phyloP scores from a whole-genome alignment of 1,140 invertebrate species.

The Drosophila gunungcola region DNA sequence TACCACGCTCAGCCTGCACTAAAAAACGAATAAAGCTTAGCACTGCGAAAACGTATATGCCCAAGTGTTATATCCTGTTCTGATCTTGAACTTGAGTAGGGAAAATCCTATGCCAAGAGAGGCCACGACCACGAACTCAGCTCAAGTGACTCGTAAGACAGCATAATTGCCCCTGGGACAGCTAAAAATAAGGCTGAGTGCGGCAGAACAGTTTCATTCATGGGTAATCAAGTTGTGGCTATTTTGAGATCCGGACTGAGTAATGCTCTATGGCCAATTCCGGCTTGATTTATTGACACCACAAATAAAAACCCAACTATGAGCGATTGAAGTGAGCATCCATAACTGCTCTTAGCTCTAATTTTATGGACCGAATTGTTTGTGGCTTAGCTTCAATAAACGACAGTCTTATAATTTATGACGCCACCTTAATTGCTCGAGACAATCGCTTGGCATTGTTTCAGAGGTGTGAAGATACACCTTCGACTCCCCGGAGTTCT shows the following conservation, averaged over 20 bases:
- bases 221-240: constrained; percentile 7
- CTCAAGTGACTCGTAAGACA: constrained; percentile 64
- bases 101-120: constrained; percentile 51
- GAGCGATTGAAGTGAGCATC: constrained; percentile 69
- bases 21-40: constrained; percentile 48
- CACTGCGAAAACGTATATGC: constrained; percentile 25
- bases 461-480: constrained; percentile 59
- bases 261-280: constrained; percentile 57
- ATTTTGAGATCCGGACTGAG: constrained; percentile 15
- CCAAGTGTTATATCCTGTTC: constrained; percentile 47
- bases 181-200: constrained; percentile 47
- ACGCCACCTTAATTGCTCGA: constrained; percentile 39
- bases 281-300: constrained; percentile 70
- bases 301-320: constrained; percentile 43
- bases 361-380: constrained; percentile 47
- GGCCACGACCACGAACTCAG: constrained; percentile 30
- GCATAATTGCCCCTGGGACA: constrained; percentile 54
- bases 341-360: constrained; percentile 40
- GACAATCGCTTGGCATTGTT: constrained; percentile 60
- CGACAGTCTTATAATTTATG: constrained; percentile 66
- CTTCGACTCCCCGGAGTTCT: constrained; percentile 11
- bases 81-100: constrained; percentile 24
- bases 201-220: constrained; percentile 60
- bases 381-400: constrained; percentile 51
- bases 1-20: constrained; percentile 36